Evolutionary conservation across 2,888 invertebrate species (phyloP), one percentile per base, ranked within the genome.

Genomic region (Acanthoscelides obtectus): DNA sequence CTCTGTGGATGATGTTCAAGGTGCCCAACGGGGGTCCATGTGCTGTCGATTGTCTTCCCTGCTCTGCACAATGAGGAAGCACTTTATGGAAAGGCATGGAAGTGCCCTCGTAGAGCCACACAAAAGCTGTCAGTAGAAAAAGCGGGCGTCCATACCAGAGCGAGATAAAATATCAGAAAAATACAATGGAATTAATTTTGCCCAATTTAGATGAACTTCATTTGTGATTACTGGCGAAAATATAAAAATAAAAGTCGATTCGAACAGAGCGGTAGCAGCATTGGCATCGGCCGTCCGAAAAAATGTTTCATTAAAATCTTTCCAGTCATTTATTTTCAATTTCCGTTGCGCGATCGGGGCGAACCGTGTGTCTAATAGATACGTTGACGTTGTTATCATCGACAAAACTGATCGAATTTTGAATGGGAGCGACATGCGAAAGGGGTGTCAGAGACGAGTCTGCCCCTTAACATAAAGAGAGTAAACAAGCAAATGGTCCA

Each of bases 191-290:
- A 84, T 85, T 84, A 85, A 85, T 85, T 85, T 84, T 81, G 81
- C 84, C 83, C 84, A 84, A 85, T 85, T 84, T 82, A 81, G 84
- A 85, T 85, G 84, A 86, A 84, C 83, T 84, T 83, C 81, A 83
- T 82, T 83, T 82, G 82, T 81, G 84, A 84, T 84, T 83, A 82
- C 81, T 74, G 75, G 78, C 80, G 79, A 83, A 82, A 82, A 81
- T 80, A 83, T 81, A 83, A 66, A 66, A 66, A 66, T 21, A 66
- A 66, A 66, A 66, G 3, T 66, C 12, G 12, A 4, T 45, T 4
- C 45, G 45, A 66, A 21, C 66, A 63, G 63, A 63, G 63, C 19
- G n/a, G 8, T 63, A 19, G 63, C 63, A 20, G 22, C 66, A 20
- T 6, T 1, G 66, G 22, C 66, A 66, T 6, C 45, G 45, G 45